These are phyloP conservation scores for Nestor notabilis DNA, from an alignment of 2,113 vertebrate genomes.

Conservation along the genomic window DNA sequence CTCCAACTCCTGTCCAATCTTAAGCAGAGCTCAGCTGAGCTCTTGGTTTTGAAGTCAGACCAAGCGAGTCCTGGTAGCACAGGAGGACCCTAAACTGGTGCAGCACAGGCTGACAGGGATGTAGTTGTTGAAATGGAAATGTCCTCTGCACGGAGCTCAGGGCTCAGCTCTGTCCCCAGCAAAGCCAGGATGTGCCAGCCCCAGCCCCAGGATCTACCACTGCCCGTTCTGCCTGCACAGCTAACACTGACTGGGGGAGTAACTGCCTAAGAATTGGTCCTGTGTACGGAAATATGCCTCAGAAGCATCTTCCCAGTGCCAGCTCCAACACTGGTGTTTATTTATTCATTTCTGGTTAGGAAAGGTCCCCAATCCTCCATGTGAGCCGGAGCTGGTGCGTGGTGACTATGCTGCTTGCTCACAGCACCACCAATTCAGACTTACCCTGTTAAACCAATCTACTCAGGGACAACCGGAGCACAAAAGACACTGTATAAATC, in stretches of 20 bases:
- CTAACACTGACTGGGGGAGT: neutral
- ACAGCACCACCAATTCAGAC: neutral
- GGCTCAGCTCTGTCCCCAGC: neutral
- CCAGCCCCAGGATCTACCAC: neutral
- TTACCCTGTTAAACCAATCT: neutral
- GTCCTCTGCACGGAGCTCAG: neutral
- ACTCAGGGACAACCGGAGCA: neutral
- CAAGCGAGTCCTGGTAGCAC: rapidly evolving
- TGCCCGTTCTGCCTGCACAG: neutral
- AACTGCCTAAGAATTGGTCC: neutral
- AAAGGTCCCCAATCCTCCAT: rapidly evolving
- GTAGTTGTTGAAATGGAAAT: neutral
- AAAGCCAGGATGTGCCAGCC: neutral
- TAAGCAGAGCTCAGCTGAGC: neutral
- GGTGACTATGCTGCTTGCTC: neutral
- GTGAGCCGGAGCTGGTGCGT: neutral
- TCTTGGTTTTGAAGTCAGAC: neutral
- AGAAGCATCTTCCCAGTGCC: neutral
- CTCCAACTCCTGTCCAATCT: neutral
- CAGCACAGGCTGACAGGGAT: neutral
- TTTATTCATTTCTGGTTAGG: neutral
- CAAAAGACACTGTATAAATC: neutral
- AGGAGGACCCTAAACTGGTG: neutral
- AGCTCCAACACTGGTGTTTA: neutral
- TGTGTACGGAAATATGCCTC: neutral